Evolutionary conservation across 2,113 vertebrate genomes (phyloP), one percentile per base, ranked within the genome.

Genomic region (Neolamprologus brichardi): DNA sequence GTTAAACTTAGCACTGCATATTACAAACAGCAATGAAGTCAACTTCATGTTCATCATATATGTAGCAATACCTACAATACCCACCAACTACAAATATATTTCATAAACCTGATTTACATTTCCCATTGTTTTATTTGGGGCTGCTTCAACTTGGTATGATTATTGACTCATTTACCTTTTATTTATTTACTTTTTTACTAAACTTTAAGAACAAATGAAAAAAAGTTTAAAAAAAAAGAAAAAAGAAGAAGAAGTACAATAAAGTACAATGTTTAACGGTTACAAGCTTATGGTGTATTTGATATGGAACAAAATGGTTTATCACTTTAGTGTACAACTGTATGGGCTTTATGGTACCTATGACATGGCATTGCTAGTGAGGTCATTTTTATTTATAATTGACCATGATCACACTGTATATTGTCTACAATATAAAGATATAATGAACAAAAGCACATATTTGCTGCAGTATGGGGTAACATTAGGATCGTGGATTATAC

Each of bases 211-310:
- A 28, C 8, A 15, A 72, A 72, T 44, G 37, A 41, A 37, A 64
- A 64, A 17, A 60, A 58, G 3, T 23, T 0, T 4, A 18, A 13
- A 8, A 51, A 49, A 0, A 15, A 0, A 3, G n/a, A 5, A 6
- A 2, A 3, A 1, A 2, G 1, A 58, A 44, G 20, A 25, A 72
- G 5, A 72, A 72, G 39, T 25, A 46, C 20, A 25, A 44, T 25
- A 44, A 72, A 25, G 39, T 44, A 72, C 67, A 72, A 28, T 25
- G 17, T 17, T 72, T 28, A 28, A 25, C 1, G 3, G 20, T 46
- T 72, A 17, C 23, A 46, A 46, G 8, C 14, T 17, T 46, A 72
- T 28, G 8, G 13, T 49, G 10, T 77, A 49, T 30, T n/a, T 77
- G 9, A 49, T 46, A 77, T 49, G 15, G 15, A 18, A 77, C 44